phyloP scores from a whole-genome alignment of 1,140 invertebrate genomes.

The Temnothorax nylanderi region DNA sequence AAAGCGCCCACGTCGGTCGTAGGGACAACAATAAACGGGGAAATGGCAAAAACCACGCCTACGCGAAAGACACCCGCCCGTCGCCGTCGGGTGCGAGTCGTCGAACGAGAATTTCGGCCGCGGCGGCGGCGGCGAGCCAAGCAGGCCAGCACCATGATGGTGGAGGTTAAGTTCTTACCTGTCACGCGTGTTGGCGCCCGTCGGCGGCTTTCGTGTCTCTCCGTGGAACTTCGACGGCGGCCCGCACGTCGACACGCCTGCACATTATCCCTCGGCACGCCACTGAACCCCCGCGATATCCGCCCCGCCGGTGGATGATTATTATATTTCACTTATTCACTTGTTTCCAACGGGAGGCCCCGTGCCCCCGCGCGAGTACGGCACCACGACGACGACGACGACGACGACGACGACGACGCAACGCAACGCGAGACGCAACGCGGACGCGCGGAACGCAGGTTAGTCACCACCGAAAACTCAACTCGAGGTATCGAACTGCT shows the following conservation, averaged over 20 bases:
- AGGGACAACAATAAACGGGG: no score
- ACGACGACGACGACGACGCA: conserved; percentile 15
- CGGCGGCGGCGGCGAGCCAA: neutral
- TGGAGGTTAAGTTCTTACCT: conserved; percentile 70
- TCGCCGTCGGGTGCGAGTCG: neutral
- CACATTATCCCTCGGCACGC: conserved; percentile 67
- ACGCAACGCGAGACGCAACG: neutral
- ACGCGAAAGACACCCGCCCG: neutral
- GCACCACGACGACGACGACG: conserved; percentile 11
- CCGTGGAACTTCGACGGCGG: conserved; percentile 65
- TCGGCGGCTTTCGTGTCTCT: conserved; percentile 66
- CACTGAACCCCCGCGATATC: conserved; percentile 7
- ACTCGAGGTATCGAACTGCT: conserved; percentile 57
- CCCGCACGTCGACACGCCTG: conserved; percentile 61
- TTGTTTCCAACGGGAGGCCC: neutral
- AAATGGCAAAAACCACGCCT: conserved; percentile 38
- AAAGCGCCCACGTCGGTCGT: neutral
- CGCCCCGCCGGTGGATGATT: neutral
- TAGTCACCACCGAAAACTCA: conserved; percentile 42
- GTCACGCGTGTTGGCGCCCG: conserved; percentile 70
- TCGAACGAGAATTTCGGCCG: conserved; percentile 2
- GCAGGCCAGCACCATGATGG: neutral
- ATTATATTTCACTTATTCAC: conserved; percentile 47
- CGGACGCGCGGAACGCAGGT: neutral
- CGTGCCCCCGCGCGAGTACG: no score